Evolutionary conservation across 2,113 vertebrate species (phyloP).

Genomic region (Anolis sagrei): DNA sequence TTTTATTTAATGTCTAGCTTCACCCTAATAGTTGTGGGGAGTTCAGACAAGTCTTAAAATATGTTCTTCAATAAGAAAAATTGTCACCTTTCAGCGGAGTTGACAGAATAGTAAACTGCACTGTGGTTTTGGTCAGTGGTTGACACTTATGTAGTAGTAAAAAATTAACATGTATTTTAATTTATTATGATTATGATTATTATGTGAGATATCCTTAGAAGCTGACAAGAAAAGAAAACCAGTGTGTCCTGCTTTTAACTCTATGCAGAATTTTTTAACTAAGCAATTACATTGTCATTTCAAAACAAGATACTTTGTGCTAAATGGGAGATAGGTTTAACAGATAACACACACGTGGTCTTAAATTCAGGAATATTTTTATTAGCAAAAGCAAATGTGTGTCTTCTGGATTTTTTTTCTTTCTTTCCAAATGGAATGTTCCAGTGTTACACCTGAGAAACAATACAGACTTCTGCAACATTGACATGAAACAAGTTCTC

Average conservation of each 20-base stretch:
- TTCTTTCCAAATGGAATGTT: background rate
- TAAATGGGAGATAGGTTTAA: conserved; percentile 3
- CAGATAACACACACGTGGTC: background rate
- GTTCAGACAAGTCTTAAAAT: background rate
- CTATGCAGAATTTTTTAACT: background rate
- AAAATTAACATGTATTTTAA: background rate
- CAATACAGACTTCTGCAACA: conserved; percentile 1
- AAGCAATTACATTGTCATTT: background rate
- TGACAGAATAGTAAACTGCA: background rate
- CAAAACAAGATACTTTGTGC: background rate
- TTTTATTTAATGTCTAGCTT: background rate
- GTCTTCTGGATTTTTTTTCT: background rate
- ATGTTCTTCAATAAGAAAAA: background rate
- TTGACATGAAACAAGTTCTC: conserved; percentile 11
- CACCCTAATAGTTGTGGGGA: background rate
- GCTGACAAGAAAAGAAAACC: background rate
- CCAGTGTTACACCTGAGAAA: background rate
- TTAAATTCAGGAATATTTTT: background rate
- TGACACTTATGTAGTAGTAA: background rate
- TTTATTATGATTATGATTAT: no score
- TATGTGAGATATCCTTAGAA: background rate
- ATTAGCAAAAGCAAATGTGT: conserved; percentile 1
- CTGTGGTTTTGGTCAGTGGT: background rate
- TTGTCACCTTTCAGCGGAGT: background rate
- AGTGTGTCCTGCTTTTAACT: no score